Evolutionary conservation across 2,888 invertebrate genomes (phyloP), one percentile per base, ranked within the genome.

Genomic region (Chesias legatella): DNA sequence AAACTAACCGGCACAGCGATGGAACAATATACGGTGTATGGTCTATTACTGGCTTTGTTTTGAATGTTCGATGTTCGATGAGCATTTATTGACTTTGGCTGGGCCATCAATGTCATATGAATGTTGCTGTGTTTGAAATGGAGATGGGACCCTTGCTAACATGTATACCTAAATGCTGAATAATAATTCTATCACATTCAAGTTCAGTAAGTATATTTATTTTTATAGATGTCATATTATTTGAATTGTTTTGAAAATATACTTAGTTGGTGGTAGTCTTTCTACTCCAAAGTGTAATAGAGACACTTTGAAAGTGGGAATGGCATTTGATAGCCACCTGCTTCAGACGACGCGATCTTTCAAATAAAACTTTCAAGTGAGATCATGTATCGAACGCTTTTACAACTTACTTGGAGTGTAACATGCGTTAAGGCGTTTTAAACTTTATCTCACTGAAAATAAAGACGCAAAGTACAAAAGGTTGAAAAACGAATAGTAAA

Each of bases 291-390:
- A 59, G 43, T 51, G 54, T 51, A 51, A 61, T 56, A 60, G 46
- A 60, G 56, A 63, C 57, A 60, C 56, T 63, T 60, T 47, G 47
- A 38, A 39, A 52, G 41, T 40, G 43, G 33, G 28, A 44, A 60
- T 56, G 47, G 43, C 41, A 50, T 60, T 62, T 60, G 56, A 67
- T 62, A 60, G 60, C 58, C 47, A 54, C 41, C 56, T 53, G 48
- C 47, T 52, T 60, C 35, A 57, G 55, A 58, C 41, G 27, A 37
- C 53, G 53, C 48, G 53, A 51, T 60, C 66, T 67, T 65, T 62
- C 67, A 68, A 68, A 75, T 77, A 71, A 73, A 75, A 74, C 67
- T 74, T 78, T 68, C 59, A 56, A 68, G 64, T 66, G 58, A 61
- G 61, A 69, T 70, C 66, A 66, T 65, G 63, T 69, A 64, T 67